These are phyloP conservation scores for Dendroctonus ponderosae DNA, from an alignment of 1,140 invertebrate species.

Conservation along the genomic window DNA sequence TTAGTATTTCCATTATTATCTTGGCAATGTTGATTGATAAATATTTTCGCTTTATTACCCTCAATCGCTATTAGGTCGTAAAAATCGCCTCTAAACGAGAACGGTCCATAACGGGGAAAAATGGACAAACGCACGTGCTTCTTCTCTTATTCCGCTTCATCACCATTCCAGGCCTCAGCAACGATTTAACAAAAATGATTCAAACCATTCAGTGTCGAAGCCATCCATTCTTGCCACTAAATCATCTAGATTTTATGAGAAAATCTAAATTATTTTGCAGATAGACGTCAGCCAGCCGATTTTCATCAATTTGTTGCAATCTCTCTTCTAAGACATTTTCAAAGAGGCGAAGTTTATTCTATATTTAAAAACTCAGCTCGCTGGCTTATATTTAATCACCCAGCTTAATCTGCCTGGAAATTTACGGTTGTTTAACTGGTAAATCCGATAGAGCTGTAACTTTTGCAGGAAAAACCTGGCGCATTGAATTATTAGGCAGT, in stretches of 20 bases:
- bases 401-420: conserved; percentile 1
- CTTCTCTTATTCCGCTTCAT: too few relatives aligned
- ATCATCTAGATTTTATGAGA: background rate
- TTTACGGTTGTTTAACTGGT: conserved; percentile 12
- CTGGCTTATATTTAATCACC: background rate
- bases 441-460: conserved; percentile 9
- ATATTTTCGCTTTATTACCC: too few relatives aligned
- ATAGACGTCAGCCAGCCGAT: background rate
- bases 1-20: too few relatives aligned
- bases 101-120: too few relatives aligned
- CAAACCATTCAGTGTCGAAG: background rate
- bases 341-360: background rate
- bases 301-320: background rate
- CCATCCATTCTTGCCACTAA: background rate
- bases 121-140: too few relatives aligned
- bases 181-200: too few relatives aligned
- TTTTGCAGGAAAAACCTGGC: background rate
- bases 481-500: too few relatives aligned
- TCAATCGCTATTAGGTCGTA: too few relatives aligned
- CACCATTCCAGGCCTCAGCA: too few relatives aligned
- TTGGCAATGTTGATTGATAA: too few relatives aligned
- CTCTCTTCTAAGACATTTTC: background rate
- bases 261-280: background rate
- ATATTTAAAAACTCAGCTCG: background rate
- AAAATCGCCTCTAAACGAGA: too few relatives aligned